Evolutionary conservation across 2,888 invertebrate genomes (phyloP).

Genomic region (Mimumesa dahlbomi): DNA sequence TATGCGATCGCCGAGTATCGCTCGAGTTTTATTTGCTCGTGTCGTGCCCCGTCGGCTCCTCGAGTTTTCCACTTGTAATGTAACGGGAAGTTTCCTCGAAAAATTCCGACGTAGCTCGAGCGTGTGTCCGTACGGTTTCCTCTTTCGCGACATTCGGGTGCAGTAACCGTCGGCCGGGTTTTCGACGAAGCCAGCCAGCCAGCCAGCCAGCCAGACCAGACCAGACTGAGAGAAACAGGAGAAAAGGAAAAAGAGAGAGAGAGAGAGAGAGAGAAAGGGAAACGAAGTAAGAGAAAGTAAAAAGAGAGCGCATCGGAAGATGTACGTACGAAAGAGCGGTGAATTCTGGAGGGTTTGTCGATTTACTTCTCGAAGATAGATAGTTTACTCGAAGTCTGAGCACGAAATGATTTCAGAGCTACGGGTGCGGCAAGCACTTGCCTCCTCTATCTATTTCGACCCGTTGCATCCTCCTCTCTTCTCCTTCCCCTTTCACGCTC

Average conservation of each 20-base stretch:
- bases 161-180: conserved; percentile 36
- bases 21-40: conserved; percentile 33
- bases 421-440: conserved; percentile 51
- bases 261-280: conserved; percentile 6
- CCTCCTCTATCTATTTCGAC: conserved; percentile 46
- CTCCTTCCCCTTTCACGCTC: neutral
- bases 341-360: conserved; percentile 60
- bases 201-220: neutral
- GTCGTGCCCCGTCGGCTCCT: conserved; percentile 21
- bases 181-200: conserved; percentile 2
- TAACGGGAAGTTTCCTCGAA: conserved; percentile 23
- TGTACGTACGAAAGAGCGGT: conserved; percentile 41
- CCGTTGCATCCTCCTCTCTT: conserved; percentile 19
- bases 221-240: neutral
- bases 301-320: conserved; percentile 34
- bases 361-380: conserved; percentile 65
- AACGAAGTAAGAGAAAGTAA: no score
- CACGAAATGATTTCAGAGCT: conserved; percentile 64
- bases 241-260: neutral
- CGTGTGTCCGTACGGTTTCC: conserved; percentile 32
- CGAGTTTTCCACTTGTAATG: conserved; percentile 26
- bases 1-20: conserved; percentile 29
- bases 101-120: conserved; percentile 29
- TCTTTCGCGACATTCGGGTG: conserved; percentile 39
- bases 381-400: conserved; percentile 65